Base-by-base conservation (phyloP, 2,797 vertebrate genomes). In the Phataginus tricuspis region DNA sequence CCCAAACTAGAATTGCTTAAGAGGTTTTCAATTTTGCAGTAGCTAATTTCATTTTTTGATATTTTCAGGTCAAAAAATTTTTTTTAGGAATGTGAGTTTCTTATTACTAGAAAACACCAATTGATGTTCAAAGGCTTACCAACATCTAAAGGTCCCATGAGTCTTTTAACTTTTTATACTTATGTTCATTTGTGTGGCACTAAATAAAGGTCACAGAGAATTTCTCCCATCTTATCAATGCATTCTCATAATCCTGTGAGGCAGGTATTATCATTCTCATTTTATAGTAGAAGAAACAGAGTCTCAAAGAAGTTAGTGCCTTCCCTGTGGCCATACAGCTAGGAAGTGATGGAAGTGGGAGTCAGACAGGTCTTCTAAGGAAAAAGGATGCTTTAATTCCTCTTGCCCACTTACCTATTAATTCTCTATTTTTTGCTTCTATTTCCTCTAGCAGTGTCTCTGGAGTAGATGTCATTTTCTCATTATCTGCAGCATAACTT, bases 361-460 rank as follows among this genome's bases (percentile, higher is more conserved):
- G n/a, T 86, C 19, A 95, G 53, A 94, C 19, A 86, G n/a, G 57
- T 34, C 77, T 75, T 87, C 88, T 63, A 57, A 96, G 68, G 27
- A 92, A 90, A 96, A 96, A 88, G 29, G 15, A 66, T 86, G 29
- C 29, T 68, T 77, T 75, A 84, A 95, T 80, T 92, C 53, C 64
- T 89, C 87, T 77, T 93, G 84, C 39, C 39, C 21, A 95, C 99
- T 97, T 98, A 99, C 99, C 99, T 97, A 99, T 99, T 96, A 99
- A 98, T 98, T 99, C 99, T 98, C 99, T 99, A 95, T 99, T 99
- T 98, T 99, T 99, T 68, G 99, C 99, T 97, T 99, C 99, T 96
- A 99, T 99, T 99, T 99, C 99, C 97, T 99, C 99, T 91, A 99
- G 98, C 95, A 99, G 98, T 18, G 99, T 99, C 98, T 99, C 99